Base-by-base conservation (phyloP, 1,140 invertebrate species). In the Odontomachus brunneus region DNA sequence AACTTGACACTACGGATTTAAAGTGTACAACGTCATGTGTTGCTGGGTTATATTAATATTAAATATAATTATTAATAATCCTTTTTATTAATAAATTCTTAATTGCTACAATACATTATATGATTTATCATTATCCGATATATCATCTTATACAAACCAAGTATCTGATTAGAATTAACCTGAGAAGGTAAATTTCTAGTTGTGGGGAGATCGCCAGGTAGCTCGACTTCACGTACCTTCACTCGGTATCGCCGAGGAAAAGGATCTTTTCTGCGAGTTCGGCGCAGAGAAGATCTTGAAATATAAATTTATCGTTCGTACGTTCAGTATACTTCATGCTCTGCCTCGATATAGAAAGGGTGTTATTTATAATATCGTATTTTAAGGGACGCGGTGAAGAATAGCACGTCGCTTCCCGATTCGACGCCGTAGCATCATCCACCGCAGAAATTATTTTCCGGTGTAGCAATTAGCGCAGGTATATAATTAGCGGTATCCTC, bases 401-500 rank as follows among this genome's bases (percentile, higher is more conserved):
- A 85, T 65, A 22, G 7, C 7, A 26, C 17, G 17, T n/a, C 19
- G 60, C 29, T 38, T 60, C 33, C n/a, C 29, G 81, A 57, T 63
- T 33, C 26, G 24, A 29, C 17, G 24, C 33, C 67, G 49, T 14
- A 29, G 49, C 29, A 86, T 80, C 22, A 49, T 62, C 38, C 22
- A 9, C 15, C 24, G 33, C 11, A 67, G 65, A 76, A 51, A 84
- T 73, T 73, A 84, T 44, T 84, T 57, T 73, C 22, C 19, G 62
- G 59, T 73, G 48, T 74, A 84, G 71, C 59, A 71, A 62, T 74
- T 60, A 5, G 1, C 15, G 33, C 19, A 63, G 65, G 55, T 81
- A 11, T 44, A 44, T 44, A 84, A 84, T 84, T 86, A 84, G 51
- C 48, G n/a, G 29, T n/a, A 26, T 67, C 59, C 33, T 60, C 53